Evolutionary conservation across 1,140 invertebrate species (phyloP).

Genomic region (Babylonia areolata): DNA sequence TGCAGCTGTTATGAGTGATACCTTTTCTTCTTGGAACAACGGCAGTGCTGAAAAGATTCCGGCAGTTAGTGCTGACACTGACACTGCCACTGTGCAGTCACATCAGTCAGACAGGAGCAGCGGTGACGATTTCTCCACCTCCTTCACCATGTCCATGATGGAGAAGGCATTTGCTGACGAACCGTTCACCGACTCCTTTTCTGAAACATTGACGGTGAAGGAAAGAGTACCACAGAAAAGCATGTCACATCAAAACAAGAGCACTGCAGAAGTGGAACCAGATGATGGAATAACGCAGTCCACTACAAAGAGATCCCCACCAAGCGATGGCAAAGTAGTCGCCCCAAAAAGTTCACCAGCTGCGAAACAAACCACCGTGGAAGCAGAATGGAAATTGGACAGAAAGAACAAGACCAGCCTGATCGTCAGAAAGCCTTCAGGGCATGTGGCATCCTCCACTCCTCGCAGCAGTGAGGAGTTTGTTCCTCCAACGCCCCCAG

Average conservation of each 20-base stretch:
- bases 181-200: not conserved
- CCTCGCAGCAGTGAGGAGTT: constrained; percentile 55
- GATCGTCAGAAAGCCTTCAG: constrained; percentile 37
- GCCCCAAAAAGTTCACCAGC: too few species aligned
- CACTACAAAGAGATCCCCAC: not conserved
- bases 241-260: not conserved
- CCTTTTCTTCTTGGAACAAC: not conserved
- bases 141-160: constrained; percentile 11
- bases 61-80: not conserved
- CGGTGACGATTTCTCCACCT: not conserved
- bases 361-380: not conserved
- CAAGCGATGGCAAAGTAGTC: not conserved
- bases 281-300: not conserved
- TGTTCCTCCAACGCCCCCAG: constrained; percentile 68
- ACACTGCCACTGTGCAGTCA: not conserved
- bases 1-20: constrained; percentile 29
- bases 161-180: constrained; percentile 6
- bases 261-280: not conserved
- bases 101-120: not conserved
- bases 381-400: not conserved
- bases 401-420: constrained; percentile 12
- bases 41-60: constrained; percentile 3
- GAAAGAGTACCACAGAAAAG: not conserved
- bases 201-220: not conserved
- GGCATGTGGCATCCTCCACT: not conserved